Base-by-base conservation (phyloP, 2,888 invertebrate species). In the Tenthredo livida region DNA sequence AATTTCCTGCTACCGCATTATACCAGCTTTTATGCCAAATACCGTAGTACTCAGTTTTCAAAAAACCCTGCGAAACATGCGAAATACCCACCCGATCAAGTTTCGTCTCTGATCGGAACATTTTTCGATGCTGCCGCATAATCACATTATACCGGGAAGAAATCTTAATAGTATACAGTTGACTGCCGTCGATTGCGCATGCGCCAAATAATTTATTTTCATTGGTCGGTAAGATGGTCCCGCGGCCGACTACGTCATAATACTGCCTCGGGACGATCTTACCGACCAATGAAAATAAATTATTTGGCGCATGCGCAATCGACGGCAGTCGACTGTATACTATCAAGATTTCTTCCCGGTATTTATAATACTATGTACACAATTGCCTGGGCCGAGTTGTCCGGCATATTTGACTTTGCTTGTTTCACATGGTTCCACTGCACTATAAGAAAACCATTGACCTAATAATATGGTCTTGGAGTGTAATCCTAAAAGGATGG, bases 11-110 rank as follows among this genome's bases (percentile, higher is more conserved):
- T 98, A 89, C 98, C 98, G 2, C 96, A 96, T 89, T 99, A 99
- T 94, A 95, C 96, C 90, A 95, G 96, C 83, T 97, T 98, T 93
- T 96, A 96, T 94, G 96, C 97, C 89, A 97, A 96, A 91, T 97
- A 96, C 93, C 95, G 96, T 1, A 93, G 94, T 67, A 94, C 97
- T 73, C 96, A 97, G 85, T 99, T 99, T 93, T 97, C 98, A 33
- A 99, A 98, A 94, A 98, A 98, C 94, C 96, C 96, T 0, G 97
- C 97, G 87, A 99, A 99, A 93, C 99, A 99, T 93, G 96, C 98
- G 85, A 98, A 97, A 94, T 98, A 98, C 92, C 96, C 96, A 47
- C 98, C 98, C 0, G 96, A 97, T 89, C 97, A 98, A 93, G 97
- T 99, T 9, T 96, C 97, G 1, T 95, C 96, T 0, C 95, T 97